phyloP scores from a whole-genome alignment of 30 jellyfish, hydroid and myxozoan genomes.

The Turritopsis rubra region DNA sequence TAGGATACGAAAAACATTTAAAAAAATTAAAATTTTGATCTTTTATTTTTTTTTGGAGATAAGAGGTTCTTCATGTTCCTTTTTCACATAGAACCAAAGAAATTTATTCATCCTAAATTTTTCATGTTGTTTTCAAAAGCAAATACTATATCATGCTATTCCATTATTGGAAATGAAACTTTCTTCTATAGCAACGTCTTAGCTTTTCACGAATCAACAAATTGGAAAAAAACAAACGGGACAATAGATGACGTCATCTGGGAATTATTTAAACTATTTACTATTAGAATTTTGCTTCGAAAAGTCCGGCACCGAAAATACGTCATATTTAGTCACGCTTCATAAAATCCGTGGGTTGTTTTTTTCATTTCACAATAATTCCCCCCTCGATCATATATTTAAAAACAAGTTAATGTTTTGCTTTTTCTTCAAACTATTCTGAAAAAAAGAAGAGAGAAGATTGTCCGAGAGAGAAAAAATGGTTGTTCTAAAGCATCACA shows the following conservation, averaged over 20 bases:
- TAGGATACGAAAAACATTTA: no score
- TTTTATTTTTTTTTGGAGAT: no score
- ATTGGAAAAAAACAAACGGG: not conserved
- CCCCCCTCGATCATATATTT: not conserved
- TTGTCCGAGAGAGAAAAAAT: not conserved
- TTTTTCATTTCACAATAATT: no score
- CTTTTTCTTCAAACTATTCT: no score
- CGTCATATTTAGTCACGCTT: not conserved
- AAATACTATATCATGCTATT: no score
- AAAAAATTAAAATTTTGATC: no score
- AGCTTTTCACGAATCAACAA: not conserved
- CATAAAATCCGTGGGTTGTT: not conserved
- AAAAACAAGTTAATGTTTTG: not conserved
- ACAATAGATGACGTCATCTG: not conserved
- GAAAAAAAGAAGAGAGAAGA: not conserved
- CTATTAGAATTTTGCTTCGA: not conserved
- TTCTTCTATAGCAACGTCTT: no score
- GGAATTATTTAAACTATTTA: not conserved
- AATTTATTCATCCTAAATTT: no score
- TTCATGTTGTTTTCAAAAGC: no score
- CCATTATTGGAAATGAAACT: not conserved
- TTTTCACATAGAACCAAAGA: no score
- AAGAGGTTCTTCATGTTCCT: no score
- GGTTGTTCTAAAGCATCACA: not conserved
- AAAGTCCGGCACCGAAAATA: not conserved